Evolutionary conservation across 1,140 invertebrate genomes (phyloP), one percentile per base, ranked within the genome.

Genomic region (Charaxes varanes): DNA sequence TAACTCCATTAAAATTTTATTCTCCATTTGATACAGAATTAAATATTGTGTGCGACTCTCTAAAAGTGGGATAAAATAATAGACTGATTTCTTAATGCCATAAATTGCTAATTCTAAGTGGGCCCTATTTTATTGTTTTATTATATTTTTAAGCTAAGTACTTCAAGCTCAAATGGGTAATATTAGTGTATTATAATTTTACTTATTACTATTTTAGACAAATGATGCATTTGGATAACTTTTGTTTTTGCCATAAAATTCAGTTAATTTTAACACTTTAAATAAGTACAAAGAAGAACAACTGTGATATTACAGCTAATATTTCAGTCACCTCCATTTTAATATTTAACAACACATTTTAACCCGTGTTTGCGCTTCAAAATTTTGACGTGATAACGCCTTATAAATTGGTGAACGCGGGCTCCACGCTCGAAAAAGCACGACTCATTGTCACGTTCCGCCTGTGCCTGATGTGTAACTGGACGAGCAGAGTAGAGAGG

Each of bases 231-330:
- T 13, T 40, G 6, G 7, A 19, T 19, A 13, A 12, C 4, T 24
- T 28, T 38, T 19, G 35, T 15, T 28, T 23, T 38, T 38, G 24
- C 6, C 28, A 31, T 31, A 31, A 31, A 31, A 31, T 31, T 31
- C 15, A 31, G 15, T 31, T 31, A 31, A 31, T 13, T 4, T 17
- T 31, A 30, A 30, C n/a, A 18, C 23, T 40, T 31, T 13, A 41
- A 36, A 23, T 28, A 42, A 32, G 45, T 48, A 48, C 45, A 48
- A 48, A 48, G 38, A 36, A 37, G 21, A 35, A 34, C 14, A 48
- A 35, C 45, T 48, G 45, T 48, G 45, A 48, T 48, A 48, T 49
- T 49, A 43, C 42, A 41, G 28, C 8, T 40, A 50, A 32, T 26
- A 43, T 38, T 40, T 22, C 41, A 50, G 23, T 48, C 33, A 44